phyloP scores from a whole-genome alignment of 2,797 vertebrate genomes.

The Aratinga solstitialis region DNA sequence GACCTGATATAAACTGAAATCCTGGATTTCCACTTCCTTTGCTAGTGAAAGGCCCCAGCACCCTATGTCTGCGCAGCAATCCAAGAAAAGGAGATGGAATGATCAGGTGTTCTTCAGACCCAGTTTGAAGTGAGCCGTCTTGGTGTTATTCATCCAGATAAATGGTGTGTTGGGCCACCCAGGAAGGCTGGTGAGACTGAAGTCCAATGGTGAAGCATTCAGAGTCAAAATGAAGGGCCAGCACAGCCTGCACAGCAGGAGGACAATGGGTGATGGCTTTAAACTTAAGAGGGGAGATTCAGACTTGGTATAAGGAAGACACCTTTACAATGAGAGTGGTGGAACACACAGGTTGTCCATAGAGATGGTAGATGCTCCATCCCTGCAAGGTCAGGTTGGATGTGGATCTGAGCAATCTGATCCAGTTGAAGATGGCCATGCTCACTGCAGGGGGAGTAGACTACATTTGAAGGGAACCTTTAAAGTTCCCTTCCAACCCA shows the following conservation, averaged over 20 bases:
- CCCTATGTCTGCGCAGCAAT: not conserved
- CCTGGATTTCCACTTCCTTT: not conserved
- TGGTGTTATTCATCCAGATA: no score
- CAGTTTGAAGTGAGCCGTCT: not conserved
- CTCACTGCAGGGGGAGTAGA: not conserved
- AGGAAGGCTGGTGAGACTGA: not conserved
- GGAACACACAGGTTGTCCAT: not conserved
- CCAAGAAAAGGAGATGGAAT: not conserved
- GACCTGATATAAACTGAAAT: not conserved
- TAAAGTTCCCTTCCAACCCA: not conserved
- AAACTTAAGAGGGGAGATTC: not conserved
- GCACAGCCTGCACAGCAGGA: not conserved
- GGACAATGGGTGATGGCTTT: not conserved
- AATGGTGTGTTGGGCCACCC: not conserved
- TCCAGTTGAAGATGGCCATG: not conserved
- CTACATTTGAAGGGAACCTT: not conserved
- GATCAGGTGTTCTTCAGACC: not conserved
- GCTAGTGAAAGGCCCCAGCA: not conserved
- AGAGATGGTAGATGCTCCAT: not conserved
- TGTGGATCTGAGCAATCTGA: accelerated
- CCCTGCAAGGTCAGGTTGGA: not conserved
- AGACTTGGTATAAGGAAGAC: not conserved
- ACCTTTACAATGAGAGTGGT: accelerated
- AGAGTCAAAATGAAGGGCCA: not conserved
- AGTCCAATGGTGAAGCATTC: not conserved